Evolutionary conservation across 1,140 invertebrate species (phyloP), one percentile per base, ranked within the genome.

Genomic region (Drosophila mauritiana): DNA sequence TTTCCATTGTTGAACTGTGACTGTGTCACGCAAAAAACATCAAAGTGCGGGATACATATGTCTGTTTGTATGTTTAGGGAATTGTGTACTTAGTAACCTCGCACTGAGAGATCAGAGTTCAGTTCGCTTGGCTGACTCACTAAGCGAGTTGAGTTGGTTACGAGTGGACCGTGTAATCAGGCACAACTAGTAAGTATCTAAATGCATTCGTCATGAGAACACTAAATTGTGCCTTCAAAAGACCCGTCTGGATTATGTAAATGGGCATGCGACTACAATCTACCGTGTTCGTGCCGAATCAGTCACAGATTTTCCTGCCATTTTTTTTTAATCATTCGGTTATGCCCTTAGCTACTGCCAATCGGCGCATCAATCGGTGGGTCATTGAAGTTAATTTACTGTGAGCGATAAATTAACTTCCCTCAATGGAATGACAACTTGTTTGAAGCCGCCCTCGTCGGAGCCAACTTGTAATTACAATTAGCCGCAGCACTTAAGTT

Each of bases 121-220:
- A 36, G 20, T 20, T 42, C 34, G 42, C 39, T n/a, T 13, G 37
- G 11, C 17, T 53, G 40, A 53, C 20, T 76, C 62, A 67, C 54
- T 45, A 57, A 73, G 43, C 49, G 22, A 73, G 42, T 73, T 72
- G 22, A 73, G 42, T 73, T 72, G 43, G 43, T 46, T 67, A 68
- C 70, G 58, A 43, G 39, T 46, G 43, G 48, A 49, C 67, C 39
- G 43, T 49, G 48, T 73, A 73, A 73, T 59, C 37, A 22, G 63
- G 13, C 63, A 17, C 45, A 72, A 57, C 13, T 49, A 57, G 15
- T 49, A 34, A 57, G 53, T 46, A 37, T 10, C 59, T 20, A 67
- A 65, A 51, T 76, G 77, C 52, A 85, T 78, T 81, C 67, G 81
- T 73, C 81, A 78, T 65, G 64, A 78, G 73, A 74, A 74, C 51